phyloP scores from a whole-genome alignment of 2,888 invertebrate genomes.

The Caenorhabditis sp. region DNA sequence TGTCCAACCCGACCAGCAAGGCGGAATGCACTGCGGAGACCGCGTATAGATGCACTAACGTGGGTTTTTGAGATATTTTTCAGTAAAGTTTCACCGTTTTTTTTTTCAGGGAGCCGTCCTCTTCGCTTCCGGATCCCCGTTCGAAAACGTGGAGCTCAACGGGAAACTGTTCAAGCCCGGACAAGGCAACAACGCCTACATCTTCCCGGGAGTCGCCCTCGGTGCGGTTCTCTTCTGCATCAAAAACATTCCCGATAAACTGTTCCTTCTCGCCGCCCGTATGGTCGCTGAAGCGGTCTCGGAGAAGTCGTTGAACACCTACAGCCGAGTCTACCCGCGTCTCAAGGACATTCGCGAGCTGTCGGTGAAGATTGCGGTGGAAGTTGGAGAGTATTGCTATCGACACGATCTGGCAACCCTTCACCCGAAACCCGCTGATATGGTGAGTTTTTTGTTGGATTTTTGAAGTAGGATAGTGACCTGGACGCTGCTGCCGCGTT shows the following conservation, averaged over 20 bases:
- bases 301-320: slow-evolving; percentile 89
- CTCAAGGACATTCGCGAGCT: slow-evolving; percentile 90
- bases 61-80: slow-evolving; percentile 84
- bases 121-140: slow-evolving; percentile 97
- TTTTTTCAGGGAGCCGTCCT: slow-evolving; percentile 90
- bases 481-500: no score
- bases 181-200: slow-evolving; percentile 98
- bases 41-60: slow-evolving; percentile 92
- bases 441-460: slow-evolving; percentile 73
- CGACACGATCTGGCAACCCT: slow-evolving; percentile 85
- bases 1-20: slow-evolving; percentile 98
- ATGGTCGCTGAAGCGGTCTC: slow-evolving; percentile 90
- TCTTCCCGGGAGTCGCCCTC: slow-evolving; percentile 95
- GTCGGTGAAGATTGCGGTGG: slow-evolving; percentile 88
- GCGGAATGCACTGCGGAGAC: slow-evolving; percentile 99
- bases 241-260: slow-evolving; percentile 93
- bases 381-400: slow-evolving; percentile 88
- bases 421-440: slow-evolving; percentile 86
- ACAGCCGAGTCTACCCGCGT: slow-evolving; percentile 93
- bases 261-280: slow-evolving; percentile 95
- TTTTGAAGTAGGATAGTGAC: no score
- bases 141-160: slow-evolving; percentile 90
- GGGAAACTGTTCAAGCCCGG: slow-evolving; percentile 93
- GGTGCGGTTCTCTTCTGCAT: slow-evolving; percentile 94
- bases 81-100: slow-evolving; percentile 69